phyloP scores from a whole-genome alignment of 1,140 invertebrate genomes.

The Zaprionus taronus region DNA sequence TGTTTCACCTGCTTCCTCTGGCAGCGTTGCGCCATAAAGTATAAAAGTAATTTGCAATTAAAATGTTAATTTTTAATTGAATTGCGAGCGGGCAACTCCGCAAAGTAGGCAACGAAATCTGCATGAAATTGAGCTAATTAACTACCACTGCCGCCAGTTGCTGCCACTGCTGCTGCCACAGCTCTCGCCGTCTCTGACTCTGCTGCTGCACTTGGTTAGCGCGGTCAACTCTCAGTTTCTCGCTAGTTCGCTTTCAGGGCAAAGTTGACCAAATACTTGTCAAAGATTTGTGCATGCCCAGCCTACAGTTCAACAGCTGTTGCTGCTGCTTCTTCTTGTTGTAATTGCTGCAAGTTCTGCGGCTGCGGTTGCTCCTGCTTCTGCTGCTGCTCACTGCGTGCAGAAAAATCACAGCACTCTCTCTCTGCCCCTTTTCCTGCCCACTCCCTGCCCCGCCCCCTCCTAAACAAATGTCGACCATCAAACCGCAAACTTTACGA shows the following conservation, averaged over 20 bases:
- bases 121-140: slow-evolving; percentile 72
- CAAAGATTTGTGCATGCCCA: slow-evolving; percentile 62
- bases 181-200: slow-evolving; percentile 6
- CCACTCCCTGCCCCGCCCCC: no score
- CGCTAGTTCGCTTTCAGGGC: slow-evolving; percentile 20
- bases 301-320: neutral
- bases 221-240: slow-evolving; percentile 64
- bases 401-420: slow-evolving; percentile 52
- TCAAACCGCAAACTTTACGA: slow-evolving; percentile 79
- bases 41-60: slow-evolving; percentile 81
- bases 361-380: slow-evolving; percentile 39
- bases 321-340: slow-evolving; percentile 50
- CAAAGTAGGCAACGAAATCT: slow-evolving; percentile 51
- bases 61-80: slow-evolving; percentile 84
- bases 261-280: slow-evolving; percentile 80
- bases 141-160: slow-evolving; percentile 16
- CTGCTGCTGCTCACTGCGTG: slow-evolving; percentile 36
- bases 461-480: slow-evolving; percentile 48
- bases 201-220: neutral
- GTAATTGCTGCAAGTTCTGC: slow-evolving; percentile 59
- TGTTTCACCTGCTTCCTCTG: slow-evolving; percentile 4
- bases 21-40: slow-evolving; percentile 40
- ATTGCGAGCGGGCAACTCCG: slow-evolving; percentile 49
- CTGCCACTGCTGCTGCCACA: slow-evolving; percentile 16
- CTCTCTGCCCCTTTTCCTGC: neutral